phyloP scores from a whole-genome alignment of 1,140 invertebrate species.

The Drosophila kurseongensis region DNA sequence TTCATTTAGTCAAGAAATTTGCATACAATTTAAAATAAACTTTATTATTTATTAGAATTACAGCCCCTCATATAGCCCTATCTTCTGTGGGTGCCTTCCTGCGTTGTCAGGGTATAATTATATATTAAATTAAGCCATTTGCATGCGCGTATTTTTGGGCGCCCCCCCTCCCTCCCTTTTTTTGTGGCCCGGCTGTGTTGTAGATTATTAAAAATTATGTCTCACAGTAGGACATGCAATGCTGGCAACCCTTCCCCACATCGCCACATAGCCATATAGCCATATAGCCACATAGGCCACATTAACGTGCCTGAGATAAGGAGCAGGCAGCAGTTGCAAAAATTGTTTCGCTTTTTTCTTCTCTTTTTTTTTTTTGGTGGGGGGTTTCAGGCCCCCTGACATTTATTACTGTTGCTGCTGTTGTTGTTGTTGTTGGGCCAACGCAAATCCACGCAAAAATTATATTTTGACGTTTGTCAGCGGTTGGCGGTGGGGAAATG shows the following conservation, averaged over 20 bases:
- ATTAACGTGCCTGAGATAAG: constrained; percentile 80
- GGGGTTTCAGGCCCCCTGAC: constrained; percentile 25
- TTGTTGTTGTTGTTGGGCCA: constrained; percentile 30
- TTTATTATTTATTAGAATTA: too few relatives aligned
- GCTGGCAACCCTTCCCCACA: constrained; percentile 33
- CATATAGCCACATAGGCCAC: constrained; percentile 71
- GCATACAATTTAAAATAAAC: too few relatives aligned
- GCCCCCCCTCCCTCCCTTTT: background rate
- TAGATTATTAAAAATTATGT: constrained; percentile 83
- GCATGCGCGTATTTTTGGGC: constrained; percentile 73
- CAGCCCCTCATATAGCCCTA: constrained; percentile 3
- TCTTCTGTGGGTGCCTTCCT: background rate
- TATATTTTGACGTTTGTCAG: constrained; percentile 80
- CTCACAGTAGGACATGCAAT: constrained; percentile 80
- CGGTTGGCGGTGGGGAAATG: constrained; percentile 22
- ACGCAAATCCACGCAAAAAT: constrained; percentile 80
- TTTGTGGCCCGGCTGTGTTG: constrained; percentile 59
- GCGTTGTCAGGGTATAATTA: constrained; percentile 67
- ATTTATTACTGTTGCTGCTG: constrained; percentile 41
- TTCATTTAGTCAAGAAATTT: too few relatives aligned
- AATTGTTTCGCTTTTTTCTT: constrained; percentile 51
- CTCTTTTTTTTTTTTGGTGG: constrained; percentile 9
- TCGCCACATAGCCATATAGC: background rate
- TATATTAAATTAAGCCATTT: constrained; percentile 82
- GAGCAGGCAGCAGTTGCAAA: constrained; percentile 73